Evolutionary conservation across 2,797 vertebrate species (phyloP).

Genomic region (Chaetophractus vellerosus): DNA sequence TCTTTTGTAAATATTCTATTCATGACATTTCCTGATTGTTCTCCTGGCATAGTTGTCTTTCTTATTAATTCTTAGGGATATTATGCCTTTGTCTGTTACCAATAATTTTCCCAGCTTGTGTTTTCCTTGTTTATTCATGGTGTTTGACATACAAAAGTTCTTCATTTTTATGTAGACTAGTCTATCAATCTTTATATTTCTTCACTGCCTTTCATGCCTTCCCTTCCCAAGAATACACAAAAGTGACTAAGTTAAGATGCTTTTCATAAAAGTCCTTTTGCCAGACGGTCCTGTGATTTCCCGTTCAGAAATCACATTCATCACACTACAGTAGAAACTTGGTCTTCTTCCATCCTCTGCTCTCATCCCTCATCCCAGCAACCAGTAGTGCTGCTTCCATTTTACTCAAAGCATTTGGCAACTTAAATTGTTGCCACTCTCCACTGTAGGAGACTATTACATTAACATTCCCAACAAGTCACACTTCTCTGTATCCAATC

Average conservation of each 20-base stretch:
- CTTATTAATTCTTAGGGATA: conserved; percentile 55
- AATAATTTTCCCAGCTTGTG: conserved; percentile 46
- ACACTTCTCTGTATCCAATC: background rate
- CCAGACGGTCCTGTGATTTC: background rate
- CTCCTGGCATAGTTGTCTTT: background rate
- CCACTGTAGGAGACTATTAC: background rate
- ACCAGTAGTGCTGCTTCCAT: background rate
- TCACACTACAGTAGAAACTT: background rate
- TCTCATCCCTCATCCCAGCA: conserved; percentile 36
- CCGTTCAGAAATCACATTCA: conserved; percentile 36
- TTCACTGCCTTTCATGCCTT: conserved; percentile 25
- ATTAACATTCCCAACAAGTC: conserved; percentile 1
- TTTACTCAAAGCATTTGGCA: conserved; percentile 43
- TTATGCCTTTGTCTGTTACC: conserved; percentile 27
- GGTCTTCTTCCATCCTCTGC: background rate
- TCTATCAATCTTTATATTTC: conserved; percentile 48
- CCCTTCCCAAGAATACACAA: conserved; percentile 43
- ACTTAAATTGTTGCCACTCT: background rate
- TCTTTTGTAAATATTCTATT: conserved; percentile 51
- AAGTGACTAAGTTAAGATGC: conserved; percentile 41
- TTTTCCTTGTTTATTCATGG: conserved; percentile 67
- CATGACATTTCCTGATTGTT: conserved; percentile 11
- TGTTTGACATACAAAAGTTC: conserved; percentile 6
- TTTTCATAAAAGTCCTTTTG: conserved; percentile 44
- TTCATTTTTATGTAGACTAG: conserved; percentile 53